Conservation (phyloP, 1,140 invertebrate species). For the Centruroides sculpturatus region DNA sequence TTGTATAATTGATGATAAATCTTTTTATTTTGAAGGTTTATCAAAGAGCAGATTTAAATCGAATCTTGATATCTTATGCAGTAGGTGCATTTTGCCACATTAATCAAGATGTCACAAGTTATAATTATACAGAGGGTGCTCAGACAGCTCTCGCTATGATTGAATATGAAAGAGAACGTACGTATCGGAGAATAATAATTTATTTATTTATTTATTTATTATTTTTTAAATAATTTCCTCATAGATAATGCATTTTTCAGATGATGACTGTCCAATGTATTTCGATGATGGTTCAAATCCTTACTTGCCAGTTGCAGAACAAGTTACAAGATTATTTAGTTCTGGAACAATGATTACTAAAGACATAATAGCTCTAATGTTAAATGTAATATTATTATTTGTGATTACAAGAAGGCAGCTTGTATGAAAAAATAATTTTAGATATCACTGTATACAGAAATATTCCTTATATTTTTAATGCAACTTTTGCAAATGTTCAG, state of each 20-base stretch:
- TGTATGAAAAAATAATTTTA: too few relatives aligned
- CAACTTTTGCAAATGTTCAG: too few relatives aligned
- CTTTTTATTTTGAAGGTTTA: constrained; percentile 45
- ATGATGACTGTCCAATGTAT: constrained; percentile 85
- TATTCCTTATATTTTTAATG: too few relatives aligned
- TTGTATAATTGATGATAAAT: too few relatives aligned
- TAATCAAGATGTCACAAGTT: constrained; percentile 76
- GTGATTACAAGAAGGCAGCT: too few relatives aligned
- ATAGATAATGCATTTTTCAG: constrained; percentile 24
- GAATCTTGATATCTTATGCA: constrained; percentile 74
- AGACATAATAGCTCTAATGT: too few relatives aligned
- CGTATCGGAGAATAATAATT: constrained; percentile 23
- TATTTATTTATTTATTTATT: background rate
- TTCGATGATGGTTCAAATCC: constrained; percentile 84
- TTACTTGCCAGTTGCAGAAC: constrained; percentile 26
- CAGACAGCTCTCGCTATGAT: constrained; percentile 75
- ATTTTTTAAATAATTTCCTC: constrained; percentile 1
- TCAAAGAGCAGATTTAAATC: constrained; percentile 83
- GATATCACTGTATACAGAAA: too few relatives aligned
- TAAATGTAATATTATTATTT: too few relatives aligned
- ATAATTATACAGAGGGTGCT: constrained; percentile 75
- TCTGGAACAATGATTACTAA: too few relatives aligned
- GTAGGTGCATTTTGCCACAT: constrained; percentile 80
- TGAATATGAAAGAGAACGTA: constrained; percentile 80
- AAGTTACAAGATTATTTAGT: background rate